Evolutionary conservation across 2,113 vertebrate species (phyloP).

Genomic region (Odontesthes bonariensis): DNA sequence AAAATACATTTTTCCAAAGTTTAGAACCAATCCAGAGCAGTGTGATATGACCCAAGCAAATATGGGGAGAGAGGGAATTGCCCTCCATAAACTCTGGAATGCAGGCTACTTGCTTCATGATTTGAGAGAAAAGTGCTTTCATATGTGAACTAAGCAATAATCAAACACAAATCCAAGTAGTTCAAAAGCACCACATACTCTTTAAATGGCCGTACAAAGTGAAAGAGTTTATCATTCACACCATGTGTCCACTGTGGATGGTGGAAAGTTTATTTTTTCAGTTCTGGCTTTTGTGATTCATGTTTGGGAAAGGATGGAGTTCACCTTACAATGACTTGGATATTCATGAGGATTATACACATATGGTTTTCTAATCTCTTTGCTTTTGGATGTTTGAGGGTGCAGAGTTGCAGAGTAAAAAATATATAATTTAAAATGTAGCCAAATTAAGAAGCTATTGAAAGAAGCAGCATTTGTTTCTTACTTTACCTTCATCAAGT

Average conservation of each 20-base stretch:
- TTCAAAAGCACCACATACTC: constrained; percentile 18
- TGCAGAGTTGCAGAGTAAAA: constrained; percentile 18
- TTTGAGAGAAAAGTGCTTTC: constrained; percentile 56
- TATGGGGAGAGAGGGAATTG: constrained; percentile 45
- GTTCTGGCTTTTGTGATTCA: constrained; percentile 51
- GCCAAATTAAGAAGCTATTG: constrained; percentile 29
- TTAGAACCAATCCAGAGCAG: constrained; percentile 23
- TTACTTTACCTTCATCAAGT: constrained; percentile 12
- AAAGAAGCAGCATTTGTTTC: constrained; percentile 13
- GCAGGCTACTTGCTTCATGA: constrained; percentile 37
- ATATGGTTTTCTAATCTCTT: constrained; percentile 57
- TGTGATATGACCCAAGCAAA: constrained; percentile 38
- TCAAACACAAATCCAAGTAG: constrained; percentile 39
- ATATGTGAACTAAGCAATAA: constrained; percentile 50
- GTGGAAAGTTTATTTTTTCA: constrained; percentile 48
- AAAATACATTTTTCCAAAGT: constrained; percentile 31
- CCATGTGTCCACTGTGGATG: constrained; percentile 1
- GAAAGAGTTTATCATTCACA: constrained; percentile 44
- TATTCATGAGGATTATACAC: constrained; percentile 58
- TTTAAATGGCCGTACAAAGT: constrained; percentile 7
- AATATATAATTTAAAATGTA: constrained; percentile 36
- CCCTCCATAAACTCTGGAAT: constrained; percentile 68
- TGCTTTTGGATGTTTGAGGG: constrained; percentile 28
- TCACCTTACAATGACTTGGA: constrained; percentile 36
- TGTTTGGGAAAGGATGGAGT: constrained; percentile 21